Evolutionary conservation across 1,140 invertebrate species (phyloP), one percentile per base, ranked within the genome.

Genomic region (Sarcophaga bullata): DNA sequence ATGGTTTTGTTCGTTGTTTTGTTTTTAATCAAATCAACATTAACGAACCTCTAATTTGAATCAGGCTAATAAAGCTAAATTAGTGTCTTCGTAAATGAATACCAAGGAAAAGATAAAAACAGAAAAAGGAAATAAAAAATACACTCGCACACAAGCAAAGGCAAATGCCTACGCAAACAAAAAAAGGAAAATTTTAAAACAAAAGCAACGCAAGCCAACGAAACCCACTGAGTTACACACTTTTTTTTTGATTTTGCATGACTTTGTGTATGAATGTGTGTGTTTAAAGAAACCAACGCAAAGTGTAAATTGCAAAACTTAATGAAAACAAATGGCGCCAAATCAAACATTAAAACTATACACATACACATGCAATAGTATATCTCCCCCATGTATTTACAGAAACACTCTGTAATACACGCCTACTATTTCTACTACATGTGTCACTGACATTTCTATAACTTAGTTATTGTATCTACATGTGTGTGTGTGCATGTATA

Each of bases 311-410:
- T 76, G 17, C 73, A 76, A n/a, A 76, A 76, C 46, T 76, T 49
- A 76, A 80, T 80, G 78, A 80, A 47, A 80, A 80, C 78, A 80
- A 80, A 54, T 58, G 54, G 54, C 50, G 54, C 78, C 54, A 80
- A 80, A 80, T 58, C 78, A 80, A 80, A 80, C 78, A 80, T 58
- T 62, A 52, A 58, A 80, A 80, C 50, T 49, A 80, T 7, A 78
- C 37, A 78, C 1, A 2, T 37, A 3, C 17, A 75, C 5, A 46
- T 10, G 9, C 73, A 75, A 25, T 19, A 3, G 10, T 19, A 73
- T 19, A 11, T 73, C n/a, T 19, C 54, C 54, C 10, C 54, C 11
- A n/a, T 15, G 6, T 58, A 58, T 58, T 58, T 58, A 47, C 10
- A 76, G 15, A 48, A 76, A 48, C 73, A 76, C 73, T n/a, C 46